phyloP scores from a whole-genome alignment of 2,888 invertebrate genomes.

The Resseliella maxima region DNA sequence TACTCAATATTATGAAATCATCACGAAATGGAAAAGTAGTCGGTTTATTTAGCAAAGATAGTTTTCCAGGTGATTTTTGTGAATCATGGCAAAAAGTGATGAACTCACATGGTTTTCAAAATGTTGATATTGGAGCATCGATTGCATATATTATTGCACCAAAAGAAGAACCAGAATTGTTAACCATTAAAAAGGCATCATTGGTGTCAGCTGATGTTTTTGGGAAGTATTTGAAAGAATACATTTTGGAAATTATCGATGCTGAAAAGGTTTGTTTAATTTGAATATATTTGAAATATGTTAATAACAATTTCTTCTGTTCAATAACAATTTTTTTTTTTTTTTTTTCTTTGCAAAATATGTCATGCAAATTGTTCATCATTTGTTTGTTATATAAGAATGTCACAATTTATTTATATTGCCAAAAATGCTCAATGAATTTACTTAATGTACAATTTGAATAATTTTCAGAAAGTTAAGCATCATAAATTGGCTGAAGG shows the following conservation, averaged over 20 bases:
- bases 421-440: conserved; percentile 5
- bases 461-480: conserved; percentile 84
- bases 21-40: conserved; percentile 89
- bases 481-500: conserved; percentile 95
- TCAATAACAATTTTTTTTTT: too few relatives aligned
- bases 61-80: conserved; percentile 92
- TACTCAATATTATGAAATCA: conserved; percentile 82
- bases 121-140: conserved; percentile 85
- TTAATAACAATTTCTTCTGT: too few relatives aligned
- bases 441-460: conserved; percentile 54
- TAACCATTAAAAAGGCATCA: conserved; percentile 91
- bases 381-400: too few relatives aligned
- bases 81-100: conserved; percentile 87
- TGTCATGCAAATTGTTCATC: too few relatives aligned
- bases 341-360: too few relatives aligned
- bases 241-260: conserved; percentile 98
- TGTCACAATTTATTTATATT: not conserved
- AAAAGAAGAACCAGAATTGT: conserved; percentile 93
- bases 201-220: conserved; percentile 94
- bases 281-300: too few relatives aligned
- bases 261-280: conserved; percentile 90
- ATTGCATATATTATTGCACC: conserved; percentile 90
- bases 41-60: conserved; percentile 93
- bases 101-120: conserved; percentile 83
- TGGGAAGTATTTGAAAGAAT: conserved; percentile 94